These are phyloP conservation scores for Calameuta idolon DNA, from an alignment of 2,888 invertebrate species.

Conservation along the genomic window DNA sequence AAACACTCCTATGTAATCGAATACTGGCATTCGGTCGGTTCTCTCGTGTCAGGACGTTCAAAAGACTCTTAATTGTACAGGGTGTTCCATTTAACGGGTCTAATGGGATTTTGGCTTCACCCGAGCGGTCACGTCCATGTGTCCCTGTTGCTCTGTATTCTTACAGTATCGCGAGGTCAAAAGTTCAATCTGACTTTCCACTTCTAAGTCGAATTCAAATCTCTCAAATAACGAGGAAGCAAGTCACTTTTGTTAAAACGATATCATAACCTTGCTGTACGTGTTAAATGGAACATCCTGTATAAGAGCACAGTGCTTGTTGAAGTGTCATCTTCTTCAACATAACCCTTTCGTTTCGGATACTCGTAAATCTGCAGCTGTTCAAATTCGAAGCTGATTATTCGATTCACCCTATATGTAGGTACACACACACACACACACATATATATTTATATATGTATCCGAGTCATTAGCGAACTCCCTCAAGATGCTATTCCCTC, in stretches of 20 bases:
- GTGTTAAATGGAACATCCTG: neutral
- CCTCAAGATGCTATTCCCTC: neutral
- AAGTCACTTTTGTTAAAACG: neutral
- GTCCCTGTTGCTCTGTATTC: neutral
- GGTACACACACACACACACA: neutral
- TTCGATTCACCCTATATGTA: conserved; percentile 26
- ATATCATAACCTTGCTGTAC: neutral
- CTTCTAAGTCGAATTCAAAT: neutral
- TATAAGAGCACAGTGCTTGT: neutral
- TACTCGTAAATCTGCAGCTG: neutral
- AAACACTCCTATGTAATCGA: neutral
- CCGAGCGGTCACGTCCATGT: neutral
- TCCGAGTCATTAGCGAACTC: conserved; percentile 47
- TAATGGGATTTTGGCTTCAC: too few species aligned
- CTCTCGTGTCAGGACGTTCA: neutral
- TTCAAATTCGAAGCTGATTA: conserved; percentile 20
- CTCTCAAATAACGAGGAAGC: neutral
- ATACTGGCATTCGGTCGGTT: neutral
- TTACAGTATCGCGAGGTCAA: neutral
- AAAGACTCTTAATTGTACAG: neutral
- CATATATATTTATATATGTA: conserved; percentile 35
- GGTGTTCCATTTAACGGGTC: too few species aligned
- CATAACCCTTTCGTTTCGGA: neutral
- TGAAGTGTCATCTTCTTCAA: neutral
- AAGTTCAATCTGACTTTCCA: neutral